Percentiles rank a stretch among this genome's conserved stretches.
phyloP scores from a whole-genome alignment of 2,113 vertebrate species.

The Puffinus mauretanicus region DNA sequence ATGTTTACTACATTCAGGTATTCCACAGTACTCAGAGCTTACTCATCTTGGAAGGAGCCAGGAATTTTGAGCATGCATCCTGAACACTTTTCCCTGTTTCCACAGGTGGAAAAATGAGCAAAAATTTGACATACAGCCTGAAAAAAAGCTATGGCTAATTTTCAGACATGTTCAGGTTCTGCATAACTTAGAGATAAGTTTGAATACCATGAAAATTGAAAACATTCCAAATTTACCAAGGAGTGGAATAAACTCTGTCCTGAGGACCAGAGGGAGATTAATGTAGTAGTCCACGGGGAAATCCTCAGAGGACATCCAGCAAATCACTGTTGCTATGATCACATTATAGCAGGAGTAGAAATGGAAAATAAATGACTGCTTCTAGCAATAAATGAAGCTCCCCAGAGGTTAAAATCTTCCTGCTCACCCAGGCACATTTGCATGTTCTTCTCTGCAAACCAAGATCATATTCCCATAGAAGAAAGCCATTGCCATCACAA shows the following conservation, averaged over 20 bases:
- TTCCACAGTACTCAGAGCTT: background rate
- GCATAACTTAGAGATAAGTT: background rate
- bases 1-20: background rate
- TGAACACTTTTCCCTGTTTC: background rate
- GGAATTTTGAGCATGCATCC: accelerated
- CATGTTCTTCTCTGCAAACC: background rate
- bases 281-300: background rate
- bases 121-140: background rate
- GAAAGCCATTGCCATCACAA: background rate
- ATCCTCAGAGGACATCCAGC: background rate
- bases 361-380: background rate
- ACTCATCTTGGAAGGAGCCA: background rate
- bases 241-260: background rate
- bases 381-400: background rate
- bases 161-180: background rate
- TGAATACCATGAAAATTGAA: background rate
- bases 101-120: background rate
- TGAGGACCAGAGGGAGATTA: background rate
- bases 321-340: background rate
- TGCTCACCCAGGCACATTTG: background rate
- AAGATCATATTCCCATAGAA: background rate
- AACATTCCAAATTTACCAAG: background rate
- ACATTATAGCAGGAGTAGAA: background rate
- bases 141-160: background rate
- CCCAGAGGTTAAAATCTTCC: background rate